These are phyloP conservation scores for Drosophila nr. perissopoda DNA, from an alignment of 2,888 invertebrate species.

Conservation along the genomic window DNA sequence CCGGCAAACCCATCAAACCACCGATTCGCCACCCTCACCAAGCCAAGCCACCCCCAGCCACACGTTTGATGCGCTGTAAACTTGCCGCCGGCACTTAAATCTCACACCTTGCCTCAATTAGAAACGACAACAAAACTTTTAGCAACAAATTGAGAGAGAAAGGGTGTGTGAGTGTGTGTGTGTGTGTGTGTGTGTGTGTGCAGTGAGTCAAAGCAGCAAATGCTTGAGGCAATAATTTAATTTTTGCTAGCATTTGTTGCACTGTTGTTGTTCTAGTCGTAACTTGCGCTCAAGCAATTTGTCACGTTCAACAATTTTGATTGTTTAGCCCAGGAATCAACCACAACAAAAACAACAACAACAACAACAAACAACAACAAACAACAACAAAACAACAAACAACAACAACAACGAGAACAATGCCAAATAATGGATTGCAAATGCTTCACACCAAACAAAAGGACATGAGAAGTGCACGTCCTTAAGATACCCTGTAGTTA, in stretches of 20 bases:
- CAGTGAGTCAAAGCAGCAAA: conserved; percentile 43
- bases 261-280: conserved; percentile 55
- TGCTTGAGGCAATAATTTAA: conserved; percentile 72
- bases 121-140: conserved; percentile 71
- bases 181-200: conserved; percentile 13
- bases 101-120: conserved; percentile 74
- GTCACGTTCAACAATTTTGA: conserved; percentile 84
- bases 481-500: conserved; percentile 4
- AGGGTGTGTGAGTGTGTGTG: neutral
- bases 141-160: conserved; percentile 40
- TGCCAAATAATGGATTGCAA: conserved; percentile 27
- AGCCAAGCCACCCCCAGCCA: neutral
- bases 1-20: neutral
- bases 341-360: conserved; percentile 38
- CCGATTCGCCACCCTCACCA: neutral
- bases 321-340: conserved; percentile 66
- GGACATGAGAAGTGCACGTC: neutral
- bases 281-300: conserved; percentile 84
- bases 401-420: conserved; percentile 15
- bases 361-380: conserved; percentile 20
- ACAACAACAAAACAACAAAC: conserved; percentile 10
- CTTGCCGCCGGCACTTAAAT: conserved; percentile 71
- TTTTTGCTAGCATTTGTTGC: conserved; percentile 45
- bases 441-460: conserved; percentile 4
- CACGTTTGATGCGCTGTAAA: conserved; percentile 57